These are phyloP conservation scores for Saimiri boliviensis DNA, from an alignment of 2,113 vertebrate species.

Conservation along the genomic window DNA sequence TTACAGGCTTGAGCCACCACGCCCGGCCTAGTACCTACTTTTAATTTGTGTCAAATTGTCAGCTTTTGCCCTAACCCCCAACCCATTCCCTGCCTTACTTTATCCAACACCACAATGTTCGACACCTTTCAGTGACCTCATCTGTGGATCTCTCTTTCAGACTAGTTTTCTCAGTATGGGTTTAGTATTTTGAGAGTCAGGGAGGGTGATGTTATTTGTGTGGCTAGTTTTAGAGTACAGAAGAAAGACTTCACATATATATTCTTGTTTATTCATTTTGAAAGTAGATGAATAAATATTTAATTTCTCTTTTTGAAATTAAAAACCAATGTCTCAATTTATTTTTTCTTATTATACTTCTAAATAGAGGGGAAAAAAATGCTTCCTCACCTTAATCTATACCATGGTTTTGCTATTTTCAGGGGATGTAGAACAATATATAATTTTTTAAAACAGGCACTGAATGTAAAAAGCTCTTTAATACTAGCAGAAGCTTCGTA, in stretches of 20 bases:
- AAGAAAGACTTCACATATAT: not conserved
- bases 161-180: not conserved
- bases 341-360: not conserved
- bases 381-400: not conserved
- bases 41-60: not conserved
- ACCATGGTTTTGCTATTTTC: not conserved
- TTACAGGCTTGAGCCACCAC: too few species aligned
- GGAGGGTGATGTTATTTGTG: not conserved
- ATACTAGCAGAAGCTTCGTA: not conserved
- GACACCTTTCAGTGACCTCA: not conserved
- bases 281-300: not conserved
- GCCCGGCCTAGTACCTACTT: not conserved
- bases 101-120: not conserved
- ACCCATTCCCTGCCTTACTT: not conserved
- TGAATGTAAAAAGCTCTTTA: constrained; percentile 18
- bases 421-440: not conserved
- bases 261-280: not conserved
- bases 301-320: constrained; percentile 2
- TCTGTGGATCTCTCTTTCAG: not conserved
- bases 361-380: not conserved
- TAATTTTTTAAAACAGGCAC: not conserved
- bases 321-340: constrained; percentile 17
- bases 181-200: not conserved
- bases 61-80: not conserved
- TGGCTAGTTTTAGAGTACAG: not conserved